A percentile compares a stretch with the other conserved stretches of the same genome.
phyloP scores from a whole-genome alignment of 2,113 vertebrate genomes.

The Benthochromis sp. region DNA sequence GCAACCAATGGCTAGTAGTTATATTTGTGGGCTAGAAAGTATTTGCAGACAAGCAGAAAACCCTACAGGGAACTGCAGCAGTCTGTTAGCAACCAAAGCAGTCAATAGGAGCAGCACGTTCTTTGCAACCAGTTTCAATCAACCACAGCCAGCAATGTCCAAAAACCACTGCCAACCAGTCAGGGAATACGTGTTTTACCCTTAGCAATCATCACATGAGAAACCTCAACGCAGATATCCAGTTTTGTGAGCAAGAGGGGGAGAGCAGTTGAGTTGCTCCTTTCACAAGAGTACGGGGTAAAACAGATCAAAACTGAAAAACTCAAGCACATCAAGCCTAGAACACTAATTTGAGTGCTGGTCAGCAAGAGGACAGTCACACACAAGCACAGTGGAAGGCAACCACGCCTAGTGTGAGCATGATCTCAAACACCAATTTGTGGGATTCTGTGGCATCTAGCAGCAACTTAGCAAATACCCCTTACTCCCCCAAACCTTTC shows the following conservation, averaged over 20 bases:
- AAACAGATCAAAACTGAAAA: background rate
- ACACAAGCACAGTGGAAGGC: background rate
- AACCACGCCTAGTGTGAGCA: background rate
- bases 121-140: background rate
- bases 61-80: background rate
- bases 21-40: background rate
- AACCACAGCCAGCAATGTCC: background rate
- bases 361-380: background rate
- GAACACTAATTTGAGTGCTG: background rate
- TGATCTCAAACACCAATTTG: background rate
- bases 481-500: background rate
- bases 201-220: background rate
- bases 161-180: background rate
- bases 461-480: background rate
- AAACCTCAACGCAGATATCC: background rate
- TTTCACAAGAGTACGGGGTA: background rate
- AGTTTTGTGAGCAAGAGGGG: background rate
- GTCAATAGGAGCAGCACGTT: background rate
- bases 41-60: background rate
- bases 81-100: background rate
- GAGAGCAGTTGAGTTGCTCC: background rate
- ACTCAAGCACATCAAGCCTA: background rate
- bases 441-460: background rate
- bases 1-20: background rate
- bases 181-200: background rate